Evolutionary conservation across 2,113 vertebrate species (phyloP).

Genomic region (Boulengeromyrus knoepffleri): DNA sequence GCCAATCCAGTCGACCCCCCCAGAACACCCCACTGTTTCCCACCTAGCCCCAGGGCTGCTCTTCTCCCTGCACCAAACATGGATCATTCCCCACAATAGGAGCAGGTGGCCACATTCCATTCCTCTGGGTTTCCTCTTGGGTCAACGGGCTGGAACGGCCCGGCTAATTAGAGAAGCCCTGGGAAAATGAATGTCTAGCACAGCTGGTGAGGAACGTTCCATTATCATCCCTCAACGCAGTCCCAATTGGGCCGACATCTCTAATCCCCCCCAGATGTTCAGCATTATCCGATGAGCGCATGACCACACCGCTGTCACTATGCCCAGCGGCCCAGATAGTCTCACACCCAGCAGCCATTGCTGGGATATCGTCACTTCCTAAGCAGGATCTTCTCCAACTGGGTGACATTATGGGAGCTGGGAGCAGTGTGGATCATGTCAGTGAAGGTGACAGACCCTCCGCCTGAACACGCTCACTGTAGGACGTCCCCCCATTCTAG

Average conservation of each 20-base stretch:
- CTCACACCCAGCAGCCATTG: background rate
- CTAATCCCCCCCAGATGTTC: constrained; percentile 52
- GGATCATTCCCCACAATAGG: constrained; percentile 16
- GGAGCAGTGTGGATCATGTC: background rate
- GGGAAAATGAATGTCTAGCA: constrained; percentile 54
- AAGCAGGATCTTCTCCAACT: background rate
- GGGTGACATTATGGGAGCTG: background rate
- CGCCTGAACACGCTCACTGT: background rate
- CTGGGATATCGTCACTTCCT: background rate
- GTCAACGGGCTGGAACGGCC: constrained; percentile 47
- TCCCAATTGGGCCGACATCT: constrained; percentile 32
- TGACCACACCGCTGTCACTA: background rate
- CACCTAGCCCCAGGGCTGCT: constrained; percentile 7
- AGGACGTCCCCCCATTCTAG: background rate
- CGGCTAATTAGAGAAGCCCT: constrained; percentile 56
- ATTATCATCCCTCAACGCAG: constrained; percentile 46
- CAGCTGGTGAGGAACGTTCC: constrained; percentile 56
- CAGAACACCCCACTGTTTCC: background rate
- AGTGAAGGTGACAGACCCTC: background rate
- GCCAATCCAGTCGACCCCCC: background rate
- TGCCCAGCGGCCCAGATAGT: background rate
- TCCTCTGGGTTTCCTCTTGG: constrained; percentile 52
- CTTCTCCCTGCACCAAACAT: background rate
- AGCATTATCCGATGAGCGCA: constrained; percentile 43
- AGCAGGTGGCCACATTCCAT: constrained; percentile 59